Evolutionary conservation across 2,888 invertebrate genomes (phyloP).

Genomic region (Sycophila texana): DNA sequence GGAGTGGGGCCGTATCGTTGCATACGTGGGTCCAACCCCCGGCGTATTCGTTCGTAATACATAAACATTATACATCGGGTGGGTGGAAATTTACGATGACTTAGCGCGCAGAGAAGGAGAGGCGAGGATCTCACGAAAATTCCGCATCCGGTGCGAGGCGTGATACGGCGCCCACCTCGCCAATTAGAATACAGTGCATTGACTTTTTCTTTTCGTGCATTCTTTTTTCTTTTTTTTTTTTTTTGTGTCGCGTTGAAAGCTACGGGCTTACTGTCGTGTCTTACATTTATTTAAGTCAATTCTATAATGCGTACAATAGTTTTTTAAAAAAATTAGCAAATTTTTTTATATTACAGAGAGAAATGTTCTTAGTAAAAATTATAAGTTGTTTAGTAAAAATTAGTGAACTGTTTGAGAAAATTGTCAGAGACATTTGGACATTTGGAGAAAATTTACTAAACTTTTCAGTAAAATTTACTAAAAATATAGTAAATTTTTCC

Average conservation of each 20-base stretch:
- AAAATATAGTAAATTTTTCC: too few species aligned
- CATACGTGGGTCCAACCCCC: constrained; percentile 27
- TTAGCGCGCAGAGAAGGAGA: constrained; percentile 17
- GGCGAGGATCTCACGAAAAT: constrained; percentile 41
- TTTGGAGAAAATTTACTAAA: too few species aligned
- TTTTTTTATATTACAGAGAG: too few species aligned
- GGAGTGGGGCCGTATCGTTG: constrained; percentile 25
- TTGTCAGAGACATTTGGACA: too few species aligned
- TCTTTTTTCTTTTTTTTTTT: background rate
- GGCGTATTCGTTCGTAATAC: constrained; percentile 59
- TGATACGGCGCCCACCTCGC: constrained; percentile 46
- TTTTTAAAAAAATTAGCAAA: too few species aligned
- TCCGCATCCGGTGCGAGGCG: constrained; percentile 47
- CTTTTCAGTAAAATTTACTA: too few species aligned
- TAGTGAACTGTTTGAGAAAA: too few species aligned
- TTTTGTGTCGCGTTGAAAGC: background rate
- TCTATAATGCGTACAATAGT: too few species aligned
- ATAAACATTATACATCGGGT: constrained; percentile 61
- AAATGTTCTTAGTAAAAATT: too few species aligned
- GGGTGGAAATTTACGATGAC: constrained; percentile 62
- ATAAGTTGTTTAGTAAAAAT: too few species aligned
- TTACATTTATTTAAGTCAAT: too few species aligned
- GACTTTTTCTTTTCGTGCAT: background rate
- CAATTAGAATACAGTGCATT: constrained; percentile 51
- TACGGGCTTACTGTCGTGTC: background rate